Percentiles rank a stretch among this genome's conserved stretches.
These are phyloP conservation scores for Caenorhabditis briggsae DNA, from an alignment of 1,140 invertebrate species.

Conservation along the genomic window DNA sequence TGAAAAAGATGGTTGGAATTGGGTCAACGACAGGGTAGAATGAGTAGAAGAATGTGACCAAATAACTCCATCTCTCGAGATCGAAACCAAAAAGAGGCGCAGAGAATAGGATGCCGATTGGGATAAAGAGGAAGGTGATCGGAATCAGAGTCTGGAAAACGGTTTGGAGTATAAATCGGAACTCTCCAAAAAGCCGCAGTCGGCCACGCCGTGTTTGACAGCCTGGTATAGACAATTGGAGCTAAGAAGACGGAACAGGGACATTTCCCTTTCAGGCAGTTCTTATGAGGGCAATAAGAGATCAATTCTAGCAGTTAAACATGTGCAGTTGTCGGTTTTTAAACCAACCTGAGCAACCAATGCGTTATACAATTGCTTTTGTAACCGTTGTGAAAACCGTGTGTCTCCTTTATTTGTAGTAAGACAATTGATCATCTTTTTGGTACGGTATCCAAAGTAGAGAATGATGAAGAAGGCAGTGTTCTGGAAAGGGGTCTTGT, in stretches of 20 bases:
- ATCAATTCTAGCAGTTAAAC: no score
- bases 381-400: background rate
- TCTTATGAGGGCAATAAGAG: background rate
- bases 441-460: background rate
- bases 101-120: slow-evolving; percentile 6
- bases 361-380: background rate
- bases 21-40: slow-evolving; percentile 10
- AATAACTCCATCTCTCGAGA: background rate
- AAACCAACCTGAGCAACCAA: background rate
- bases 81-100: background rate
- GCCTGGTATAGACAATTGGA: no score
- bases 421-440: background rate
- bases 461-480: background rate
- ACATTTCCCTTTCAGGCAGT: background rate
- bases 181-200: no score
- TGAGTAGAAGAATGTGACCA: slow-evolving; percentile 1
- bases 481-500: background rate
- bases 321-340: no score
- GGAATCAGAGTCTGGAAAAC: background rate
- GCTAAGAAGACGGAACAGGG: no score
- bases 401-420: background rate
- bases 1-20: background rate
- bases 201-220: no score
- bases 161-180: no score
- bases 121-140: background rate